Conservation (phyloP, 2,888 invertebrate genomes). For the Antitype chi region DNA sequence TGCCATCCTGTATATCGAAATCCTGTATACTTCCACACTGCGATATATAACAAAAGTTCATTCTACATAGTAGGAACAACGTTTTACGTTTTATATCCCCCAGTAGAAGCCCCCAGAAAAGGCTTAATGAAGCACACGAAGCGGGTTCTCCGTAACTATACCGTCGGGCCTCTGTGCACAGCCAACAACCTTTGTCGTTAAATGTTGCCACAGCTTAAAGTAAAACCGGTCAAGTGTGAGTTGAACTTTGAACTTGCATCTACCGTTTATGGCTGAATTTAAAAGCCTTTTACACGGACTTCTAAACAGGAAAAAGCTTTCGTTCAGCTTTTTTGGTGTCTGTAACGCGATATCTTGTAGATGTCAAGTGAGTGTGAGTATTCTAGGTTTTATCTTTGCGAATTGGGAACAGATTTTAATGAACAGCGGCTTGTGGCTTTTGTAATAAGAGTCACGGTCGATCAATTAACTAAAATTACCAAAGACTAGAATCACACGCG, state of each 20-base stretch:
- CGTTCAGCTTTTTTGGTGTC: background rate
- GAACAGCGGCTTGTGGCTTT: too few relatives aligned
- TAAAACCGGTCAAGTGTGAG: conserved; percentile 54
- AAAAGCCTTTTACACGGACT: conserved; percentile 6
- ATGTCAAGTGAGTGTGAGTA: background rate
- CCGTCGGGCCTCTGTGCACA: conserved; percentile 42
- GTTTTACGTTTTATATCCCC: conserved; percentile 27
- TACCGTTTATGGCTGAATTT: conserved; percentile 4
- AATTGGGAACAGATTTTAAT: background rate
- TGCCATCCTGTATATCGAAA: too few relatives aligned
- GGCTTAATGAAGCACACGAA: conserved; percentile 64
- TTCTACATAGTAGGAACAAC: conserved; percentile 10
- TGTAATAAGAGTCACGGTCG: too few relatives aligned
- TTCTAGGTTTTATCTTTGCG: background rate
- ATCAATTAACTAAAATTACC: background rate
- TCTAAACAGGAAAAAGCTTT: background rate
- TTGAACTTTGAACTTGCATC: conserved; percentile 33
- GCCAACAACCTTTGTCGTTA: conserved; percentile 52
- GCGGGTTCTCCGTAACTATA: conserved; percentile 36
- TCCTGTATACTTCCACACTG: background rate
- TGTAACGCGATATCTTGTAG: background rate
- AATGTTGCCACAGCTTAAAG: conserved; percentile 62
- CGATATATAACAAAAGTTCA: conserved; percentile 2
- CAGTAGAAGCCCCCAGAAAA: conserved; percentile 49
- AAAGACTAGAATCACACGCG: too few relatives aligned